These are phyloP conservation scores for Paguma larvata DNA, from an alignment of 2,797 vertebrate species.

Conservation along the genomic window DNA sequence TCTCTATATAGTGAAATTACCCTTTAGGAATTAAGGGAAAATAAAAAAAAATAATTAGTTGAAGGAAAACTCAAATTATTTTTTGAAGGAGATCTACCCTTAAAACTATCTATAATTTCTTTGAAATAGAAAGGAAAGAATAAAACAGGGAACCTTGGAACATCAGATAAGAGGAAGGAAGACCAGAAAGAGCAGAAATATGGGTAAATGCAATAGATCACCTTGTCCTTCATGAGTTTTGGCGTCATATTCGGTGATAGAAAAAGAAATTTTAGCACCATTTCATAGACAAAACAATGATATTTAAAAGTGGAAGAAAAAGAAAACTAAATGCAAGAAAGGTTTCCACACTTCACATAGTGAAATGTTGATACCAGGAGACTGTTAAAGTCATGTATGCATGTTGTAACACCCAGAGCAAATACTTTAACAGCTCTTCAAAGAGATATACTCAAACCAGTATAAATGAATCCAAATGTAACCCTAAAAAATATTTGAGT, in stretches of 20 bases:
- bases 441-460: neutral
- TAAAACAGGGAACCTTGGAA: neutral
- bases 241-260: neutral
- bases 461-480: neutral
- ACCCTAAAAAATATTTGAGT: neutral
- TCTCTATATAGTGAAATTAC: neutral
- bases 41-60: neutral
- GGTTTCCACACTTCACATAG: neutral
- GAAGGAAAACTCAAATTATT: neutral
- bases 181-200: neutral
- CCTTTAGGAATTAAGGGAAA: neutral
- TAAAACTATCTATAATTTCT: neutral
- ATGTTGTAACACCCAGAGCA: neutral
- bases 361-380: neutral
- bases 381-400: neutral
- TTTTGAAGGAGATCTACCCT: neutral
- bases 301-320: neutral
- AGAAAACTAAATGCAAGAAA: neutral
- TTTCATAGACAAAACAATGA: neutral
- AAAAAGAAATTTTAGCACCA: neutral
- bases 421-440: neutral
- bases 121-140: neutral
- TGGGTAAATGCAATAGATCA: neutral
- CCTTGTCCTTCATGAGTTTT: neutral
- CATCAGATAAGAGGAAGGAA: neutral